phyloP scores from a whole-genome alignment of 2,888 invertebrate species.

The Ptychoptera contaminata region DNA sequence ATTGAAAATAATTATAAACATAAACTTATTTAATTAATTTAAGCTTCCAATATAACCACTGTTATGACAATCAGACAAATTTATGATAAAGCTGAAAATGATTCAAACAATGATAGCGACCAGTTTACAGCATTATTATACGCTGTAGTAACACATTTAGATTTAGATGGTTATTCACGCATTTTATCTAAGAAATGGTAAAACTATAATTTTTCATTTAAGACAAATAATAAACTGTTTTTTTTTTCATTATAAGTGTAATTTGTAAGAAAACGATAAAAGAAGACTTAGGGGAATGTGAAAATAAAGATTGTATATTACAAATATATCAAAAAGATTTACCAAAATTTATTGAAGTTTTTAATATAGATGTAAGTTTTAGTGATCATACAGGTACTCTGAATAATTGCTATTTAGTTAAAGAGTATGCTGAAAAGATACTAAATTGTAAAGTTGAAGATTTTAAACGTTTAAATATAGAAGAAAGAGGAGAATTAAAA shows the following conservation, averaged over 20 bases:
- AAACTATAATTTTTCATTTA: too few relatives aligned
- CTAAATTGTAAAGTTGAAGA: conserved; percentile 37
- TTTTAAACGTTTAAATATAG: conserved; percentile 34
- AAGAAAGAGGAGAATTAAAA: conserved; percentile 38
- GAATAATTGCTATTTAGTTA: conserved; percentile 37
- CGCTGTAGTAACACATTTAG: conserved; percentile 50
- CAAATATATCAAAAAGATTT: not conserved
- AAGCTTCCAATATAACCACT: conserved; percentile 36
- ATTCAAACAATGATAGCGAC: conserved; percentile 26
- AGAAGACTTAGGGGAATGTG: not conserved
- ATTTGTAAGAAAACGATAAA: not conserved
- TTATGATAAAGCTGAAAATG: conserved; percentile 29
- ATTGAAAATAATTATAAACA: not conserved
- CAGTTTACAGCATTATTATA: conserved; percentile 56
- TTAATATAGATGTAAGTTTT: conserved; percentile 45
- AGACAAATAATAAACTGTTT: too few relatives aligned
- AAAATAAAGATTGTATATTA: not conserved
- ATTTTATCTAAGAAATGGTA: conserved; percentile 27
- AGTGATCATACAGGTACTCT: conserved; percentile 56
- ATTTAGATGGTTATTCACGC: conserved; percentile 42
- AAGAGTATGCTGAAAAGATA: conserved; percentile 41
- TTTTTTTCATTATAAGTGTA: not conserved
- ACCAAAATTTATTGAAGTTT: conserved; percentile 19
- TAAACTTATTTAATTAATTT: conserved; percentile 11
- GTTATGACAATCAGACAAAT: conserved; percentile 45